phyloP scores from a whole-genome alignment of 1,140 invertebrate genomes.

The Cydia pomonella region DNA sequence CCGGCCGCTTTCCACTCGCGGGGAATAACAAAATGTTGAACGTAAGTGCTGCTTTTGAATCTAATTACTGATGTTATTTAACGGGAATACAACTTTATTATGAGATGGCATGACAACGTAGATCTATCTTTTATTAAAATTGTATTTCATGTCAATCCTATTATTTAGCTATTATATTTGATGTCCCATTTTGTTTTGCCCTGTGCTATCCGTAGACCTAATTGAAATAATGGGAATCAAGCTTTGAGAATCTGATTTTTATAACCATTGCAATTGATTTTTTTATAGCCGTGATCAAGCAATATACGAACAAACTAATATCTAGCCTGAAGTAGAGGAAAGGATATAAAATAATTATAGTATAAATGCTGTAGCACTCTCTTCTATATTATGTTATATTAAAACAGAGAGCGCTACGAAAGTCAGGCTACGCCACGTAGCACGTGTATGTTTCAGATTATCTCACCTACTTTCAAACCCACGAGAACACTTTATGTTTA shows the following conservation, averaged over 20 bases:
- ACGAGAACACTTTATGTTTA: constrained; percentile 6
- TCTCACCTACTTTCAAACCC: constrained; percentile 15
- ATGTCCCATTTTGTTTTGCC: no score
- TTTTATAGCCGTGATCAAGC: no score
- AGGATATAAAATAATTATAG: no score
- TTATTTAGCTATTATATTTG: background rate
- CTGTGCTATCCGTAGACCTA: no score
- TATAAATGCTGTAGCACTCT: background rate
- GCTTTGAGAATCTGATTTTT: background rate
- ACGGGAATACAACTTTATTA: background rate
- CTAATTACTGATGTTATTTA: background rate
- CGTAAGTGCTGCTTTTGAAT: constrained; percentile 2
- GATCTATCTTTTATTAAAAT: background rate
- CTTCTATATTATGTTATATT: background rate
- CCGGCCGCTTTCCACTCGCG: constrained; percentile 35
- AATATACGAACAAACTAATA: no score
- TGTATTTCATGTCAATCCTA: background rate
- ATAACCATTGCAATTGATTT: background rate
- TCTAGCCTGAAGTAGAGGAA: no score
- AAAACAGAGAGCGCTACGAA: background rate
- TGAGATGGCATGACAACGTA: background rate
- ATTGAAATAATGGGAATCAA: no score
- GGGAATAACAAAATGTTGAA: constrained; percentile 41
- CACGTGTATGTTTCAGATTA: background rate
- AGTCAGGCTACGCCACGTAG: constrained; percentile 21